Base-by-base conservation (phyloP, 2,113 vertebrate species). In the Smithornis capensis region DNA sequence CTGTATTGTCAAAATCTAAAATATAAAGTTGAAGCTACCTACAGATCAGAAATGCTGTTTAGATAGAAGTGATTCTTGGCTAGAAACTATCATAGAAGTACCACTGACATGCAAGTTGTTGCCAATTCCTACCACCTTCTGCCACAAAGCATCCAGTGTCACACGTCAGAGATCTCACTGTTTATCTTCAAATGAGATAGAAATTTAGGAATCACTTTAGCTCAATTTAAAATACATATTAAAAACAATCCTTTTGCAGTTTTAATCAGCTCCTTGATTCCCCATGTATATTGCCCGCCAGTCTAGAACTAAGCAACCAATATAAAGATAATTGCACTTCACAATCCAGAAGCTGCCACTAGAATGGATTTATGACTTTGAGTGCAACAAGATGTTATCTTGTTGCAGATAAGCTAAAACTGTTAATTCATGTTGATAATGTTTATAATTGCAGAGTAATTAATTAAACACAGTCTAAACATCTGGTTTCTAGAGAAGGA, bases 51-150 rank as follows among this genome's bases (percentile, higher is more conserved):
- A 88, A 44, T 49, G 7, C 7, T 86, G 22, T 62, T 73, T 83
- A 74, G 59, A 65, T 15, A 27, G 14, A 60, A 60, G 44, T 38
- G 27, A 68, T 69, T 80, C 11, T 25, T 64, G 33, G 21, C 28
- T 63, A 68, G 56, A 63, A 70, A 53, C 7, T 31, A 6, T 35
- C 13, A 7, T 3, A 31, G 55, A 69, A 49, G 28, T 65, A 37
- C 5, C 0, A 0, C 22, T n/a, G 55, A 49, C 1, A 2, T 28
- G 19, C 28, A 62, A 4, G 45, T 44, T 87, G 31, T 31, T 70
- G 47, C 14, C 17, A 59, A 3, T 59, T 84, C 33, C 60, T 28
- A 40, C 24, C 21, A 31, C 9, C 47, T 78, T 65, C 65, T 84
- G 56, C 71, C 17, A 42, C 0, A 4, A 74, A 70, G 19, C 31